Conservation (phyloP, 2,113 vertebrate species). For the Hydrochoerus hydrochaeris region DNA sequence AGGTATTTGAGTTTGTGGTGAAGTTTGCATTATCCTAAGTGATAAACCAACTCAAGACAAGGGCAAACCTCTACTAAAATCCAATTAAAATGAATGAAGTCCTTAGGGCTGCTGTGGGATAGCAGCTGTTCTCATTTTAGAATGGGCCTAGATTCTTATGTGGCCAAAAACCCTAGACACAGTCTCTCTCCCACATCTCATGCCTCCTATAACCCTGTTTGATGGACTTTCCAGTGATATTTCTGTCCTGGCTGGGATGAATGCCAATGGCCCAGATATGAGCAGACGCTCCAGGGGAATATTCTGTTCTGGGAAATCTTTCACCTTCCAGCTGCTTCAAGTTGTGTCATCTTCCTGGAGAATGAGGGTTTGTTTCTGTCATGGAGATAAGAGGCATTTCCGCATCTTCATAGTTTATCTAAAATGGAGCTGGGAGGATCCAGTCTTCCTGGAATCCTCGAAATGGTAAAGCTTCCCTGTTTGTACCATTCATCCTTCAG, state of each 20-base stretch:
- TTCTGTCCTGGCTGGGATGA: slow-evolving; percentile 1
- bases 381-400: background rate
- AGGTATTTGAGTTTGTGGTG: slow-evolving; percentile 17
- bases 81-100: slow-evolving; percentile 54
- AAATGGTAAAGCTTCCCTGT: background rate
- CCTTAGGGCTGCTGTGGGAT: background rate
- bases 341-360: background rate
- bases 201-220: background rate
- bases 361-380: background rate
- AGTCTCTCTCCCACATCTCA: background rate
- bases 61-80: background rate
- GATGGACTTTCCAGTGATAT: background rate
- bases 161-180: background rate
- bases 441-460: background rate
- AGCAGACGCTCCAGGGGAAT: background rate
- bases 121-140: background rate
- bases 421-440: background rate
- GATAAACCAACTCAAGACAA: background rate
- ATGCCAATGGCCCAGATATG: slow-evolving; percentile 12
- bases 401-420: background rate
- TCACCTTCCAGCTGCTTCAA: background rate
- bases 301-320: slow-evolving; percentile 35
- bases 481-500: background rate
- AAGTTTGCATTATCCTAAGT: slow-evolving; percentile 24
- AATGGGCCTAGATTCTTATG: background rate